phyloP scores from a whole-genome alignment of 2,113 vertebrate genomes.

The Brienomyrus longianalis region DNA sequence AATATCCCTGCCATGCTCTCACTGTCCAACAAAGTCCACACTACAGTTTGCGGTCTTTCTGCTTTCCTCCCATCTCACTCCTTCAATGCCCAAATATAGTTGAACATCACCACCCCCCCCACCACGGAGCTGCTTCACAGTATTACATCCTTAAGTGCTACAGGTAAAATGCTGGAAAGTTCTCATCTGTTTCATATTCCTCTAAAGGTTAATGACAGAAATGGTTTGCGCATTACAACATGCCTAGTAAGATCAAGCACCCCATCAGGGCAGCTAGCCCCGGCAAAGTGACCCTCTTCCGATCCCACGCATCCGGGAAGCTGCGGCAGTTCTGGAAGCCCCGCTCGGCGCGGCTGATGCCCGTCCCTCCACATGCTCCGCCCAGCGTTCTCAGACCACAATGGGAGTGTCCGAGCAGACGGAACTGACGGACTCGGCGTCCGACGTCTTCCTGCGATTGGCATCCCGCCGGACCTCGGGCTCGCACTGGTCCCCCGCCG shows the following conservation, averaged over 20 bases:
- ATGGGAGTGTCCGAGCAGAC: slow-evolving; percentile 97
- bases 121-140: slow-evolving; percentile 60
- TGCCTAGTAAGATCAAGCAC: slow-evolving; percentile 24
- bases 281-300: not conserved
- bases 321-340: slow-evolving; percentile 35
- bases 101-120: not conserved
- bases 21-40: slow-evolving; percentile 31
- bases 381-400: slow-evolving; percentile 70
- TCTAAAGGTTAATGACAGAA: slow-evolving; percentile 35
- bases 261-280: not conserved
- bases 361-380: slow-evolving; percentile 1
- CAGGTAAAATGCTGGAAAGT: slow-evolving; percentile 69
- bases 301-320: slow-evolving; percentile 22
- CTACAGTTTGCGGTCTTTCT: slow-evolving; percentile 8
- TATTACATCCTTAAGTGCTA: slow-evolving; percentile 71
- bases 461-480: slow-evolving; percentile 59
- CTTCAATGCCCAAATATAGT: not conserved
- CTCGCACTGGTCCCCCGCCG: slow-evolving; percentile 55
- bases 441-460: slow-evolving; percentile 81
- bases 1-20: slow-evolving; percentile 36
- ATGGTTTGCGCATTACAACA: slow-evolving; percentile 22
- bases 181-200: slow-evolving; percentile 42
- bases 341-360: slow-evolving; percentile 30
- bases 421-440: slow-evolving; percentile 88
- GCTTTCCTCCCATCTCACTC: not conserved